These are phyloP conservation scores for Zaprionus capensis DNA, from an alignment of 1,140 invertebrate genomes.

Conservation along the genomic window DNA sequence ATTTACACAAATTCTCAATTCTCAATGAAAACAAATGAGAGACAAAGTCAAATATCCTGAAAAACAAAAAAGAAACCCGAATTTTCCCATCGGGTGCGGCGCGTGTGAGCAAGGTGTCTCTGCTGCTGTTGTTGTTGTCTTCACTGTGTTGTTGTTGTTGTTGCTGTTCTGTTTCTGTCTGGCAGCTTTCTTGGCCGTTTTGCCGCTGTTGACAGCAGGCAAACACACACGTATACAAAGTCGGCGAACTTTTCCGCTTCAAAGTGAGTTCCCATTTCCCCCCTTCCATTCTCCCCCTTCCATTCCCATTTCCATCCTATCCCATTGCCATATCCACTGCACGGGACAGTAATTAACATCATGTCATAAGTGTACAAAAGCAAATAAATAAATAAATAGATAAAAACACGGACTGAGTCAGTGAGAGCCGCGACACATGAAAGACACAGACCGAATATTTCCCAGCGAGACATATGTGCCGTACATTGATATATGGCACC, in stretches of 20 bases:
- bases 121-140: conserved; percentile 5
- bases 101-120: conserved; percentile 13
- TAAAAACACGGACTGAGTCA: conserved; percentile 57
- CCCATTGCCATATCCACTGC: conserved; percentile 35
- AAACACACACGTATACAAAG: conserved; percentile 22
- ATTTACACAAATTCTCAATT: conserved; percentile 66
- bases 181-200: conserved; percentile 44
- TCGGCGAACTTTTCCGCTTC: conserved; percentile 54
- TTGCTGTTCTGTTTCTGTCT: conserved; percentile 27
- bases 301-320: conserved; percentile 3
- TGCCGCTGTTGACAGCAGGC: conserved; percentile 36
- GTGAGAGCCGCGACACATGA: conserved; percentile 61
- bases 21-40: conserved; percentile 34
- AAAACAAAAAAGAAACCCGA: conserved; percentile 13
- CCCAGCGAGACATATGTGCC: conserved; percentile 49
- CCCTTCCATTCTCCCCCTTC: neutral
- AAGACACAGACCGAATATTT: conserved; percentile 74
- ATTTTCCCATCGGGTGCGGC: conserved; percentile 12
- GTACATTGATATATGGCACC: conserved; percentile 62
- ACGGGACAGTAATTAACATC: conserved; percentile 77
- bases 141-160: conserved; percentile 16
- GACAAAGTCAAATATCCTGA: conserved; percentile 40
- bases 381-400: conserved; percentile 78
- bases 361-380: conserved; percentile 79
- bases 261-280: conserved; percentile 44